Evolutionary conservation across 2,797 vertebrate species (phyloP), one percentile per base, ranked within the genome.

Genomic region (Streptopelia turtur): DNA sequence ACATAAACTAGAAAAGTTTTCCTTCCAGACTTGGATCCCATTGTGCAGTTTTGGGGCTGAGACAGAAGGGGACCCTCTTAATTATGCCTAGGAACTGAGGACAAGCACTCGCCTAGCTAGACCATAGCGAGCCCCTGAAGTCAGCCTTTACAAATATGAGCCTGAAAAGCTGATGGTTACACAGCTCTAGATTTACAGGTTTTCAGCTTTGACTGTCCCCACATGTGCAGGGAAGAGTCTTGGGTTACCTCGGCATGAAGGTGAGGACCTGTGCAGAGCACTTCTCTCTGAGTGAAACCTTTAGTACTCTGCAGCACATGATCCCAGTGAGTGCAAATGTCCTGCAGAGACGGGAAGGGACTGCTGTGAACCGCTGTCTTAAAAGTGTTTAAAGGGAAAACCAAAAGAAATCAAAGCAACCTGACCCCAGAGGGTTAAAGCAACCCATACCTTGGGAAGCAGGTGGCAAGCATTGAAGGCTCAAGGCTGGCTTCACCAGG

Each of bases 11-110:
- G 33, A 25, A 37, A 37, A 91, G 4, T 16, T 24, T 45, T 41
- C 69, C 37, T 78, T 28, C 33, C 15, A 28, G 43, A 25, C 22
- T 80, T 39, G 18, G 41, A 31, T 86, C n/a, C 30, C 10, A 66
- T 33, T 13, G 23, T 30, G 37, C 7, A 59, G 23, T 35, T 90
- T 75, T 63, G 22, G 37, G 41, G 27, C 63, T 84, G 52, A 89
- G 49, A 66, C 35, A 60, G 0, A 1, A 63, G 10, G 22, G 6
- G 4, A 60, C 15, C 4, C 6, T 50, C 14, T 37, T 79, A 70
- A 77, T 60, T 23, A 43, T 31, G 33, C 31, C 37, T 56, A 31
- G 63, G 25, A 89, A 60, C 4, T 20, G 45, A 75, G 33, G 41
- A 53, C 33, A 72, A 87, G 37, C 68, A 50, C 17, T 80, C 17